These are phyloP conservation scores for Hestina assimilis DNA, from an alignment of 1,140 invertebrate genomes.

Conservation along the genomic window DNA sequence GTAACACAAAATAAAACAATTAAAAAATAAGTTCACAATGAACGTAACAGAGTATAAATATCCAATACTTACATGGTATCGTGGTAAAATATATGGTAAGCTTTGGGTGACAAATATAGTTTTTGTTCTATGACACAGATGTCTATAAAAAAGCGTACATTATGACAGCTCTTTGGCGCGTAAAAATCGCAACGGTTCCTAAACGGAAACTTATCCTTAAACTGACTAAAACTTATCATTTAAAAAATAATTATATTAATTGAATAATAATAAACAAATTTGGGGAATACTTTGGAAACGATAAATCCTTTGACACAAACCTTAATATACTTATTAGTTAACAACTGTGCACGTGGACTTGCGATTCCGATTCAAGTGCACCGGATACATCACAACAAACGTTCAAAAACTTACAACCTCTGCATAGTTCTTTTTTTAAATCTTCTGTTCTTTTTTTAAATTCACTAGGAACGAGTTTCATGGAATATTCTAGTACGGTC, in stretches of 20 bases:
- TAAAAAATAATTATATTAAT: constrained; percentile 40
- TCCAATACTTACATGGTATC: constrained; percentile 45
- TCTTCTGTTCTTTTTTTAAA: constrained; percentile 28
- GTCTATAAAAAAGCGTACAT: constrained; percentile 32
- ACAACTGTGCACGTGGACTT: constrained; percentile 76
- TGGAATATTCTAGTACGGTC: constrained; percentile 86
- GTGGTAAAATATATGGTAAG: constrained; percentile 22
- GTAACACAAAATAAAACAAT: constrained; percentile 56
- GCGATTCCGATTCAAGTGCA: constrained; percentile 66
- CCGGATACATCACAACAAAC: constrained; percentile 75
- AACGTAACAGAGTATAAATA: constrained; percentile 40
- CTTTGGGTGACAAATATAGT: constrained; percentile 42
- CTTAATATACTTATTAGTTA: constrained; percentile 77
- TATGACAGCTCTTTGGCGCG: constrained; percentile 60
- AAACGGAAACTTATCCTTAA: constrained; percentile 63
- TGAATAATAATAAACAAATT: constrained; percentile 64
- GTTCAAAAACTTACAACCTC: constrained; percentile 71
- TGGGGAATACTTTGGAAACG: constrained; percentile 78
- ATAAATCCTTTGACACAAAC: constrained; percentile 78
- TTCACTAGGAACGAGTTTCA: constrained; percentile 73
- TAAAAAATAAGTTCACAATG: constrained; percentile 36
- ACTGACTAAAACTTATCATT: constrained; percentile 67
- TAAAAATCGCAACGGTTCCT: constrained; percentile 40
- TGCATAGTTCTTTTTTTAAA: constrained; percentile 39
- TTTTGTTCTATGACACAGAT: constrained; percentile 30